Evolutionary conservation across 2,888 invertebrate genomes (phyloP).

Genomic region (Tryphoninae sp.): DNA sequence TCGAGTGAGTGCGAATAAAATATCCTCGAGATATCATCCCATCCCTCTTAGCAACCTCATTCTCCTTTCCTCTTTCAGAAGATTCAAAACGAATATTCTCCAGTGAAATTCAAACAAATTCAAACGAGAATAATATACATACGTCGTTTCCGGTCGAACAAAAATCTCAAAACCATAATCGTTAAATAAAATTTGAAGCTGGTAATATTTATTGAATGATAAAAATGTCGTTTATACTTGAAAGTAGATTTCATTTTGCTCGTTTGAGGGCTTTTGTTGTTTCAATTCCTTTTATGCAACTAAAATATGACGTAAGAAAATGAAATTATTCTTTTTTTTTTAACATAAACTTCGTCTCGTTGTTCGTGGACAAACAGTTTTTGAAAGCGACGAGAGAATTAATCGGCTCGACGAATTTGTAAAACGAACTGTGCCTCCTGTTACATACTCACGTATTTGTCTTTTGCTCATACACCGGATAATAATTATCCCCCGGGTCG

Average conservation of each 20-base stretch:
- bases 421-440: slow-evolving; percentile 11
- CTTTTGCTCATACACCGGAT: slow-evolving; percentile 54
- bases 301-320: not conserved
- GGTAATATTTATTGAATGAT: too few species aligned
- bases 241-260: too few species aligned
- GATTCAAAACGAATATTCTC: not conserved
- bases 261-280: too few species aligned
- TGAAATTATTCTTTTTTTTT: not conserved
- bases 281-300: too few species aligned
- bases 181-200: too few species aligned
- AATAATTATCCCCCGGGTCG: slow-evolving; percentile 53
- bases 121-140: slow-evolving; percentile 11
- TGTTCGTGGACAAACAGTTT: not conserved
- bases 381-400: not conserved
- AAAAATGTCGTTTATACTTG: too few species aligned
- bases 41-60: not conserved
- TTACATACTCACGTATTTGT: slow-evolving; percentile 39
- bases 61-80: not conserved
- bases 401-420: slow-evolving; percentile 16
- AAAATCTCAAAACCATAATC: not conserved
- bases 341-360: not conserved
- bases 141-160: not conserved
- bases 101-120: slow-evolving; percentile 8
- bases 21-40: slow-evolving; percentile 16
- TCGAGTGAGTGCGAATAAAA: slow-evolving; percentile 40